Base-by-base conservation (phyloP, 2,113 vertebrate genomes). In the Cololabis saira region DNA sequence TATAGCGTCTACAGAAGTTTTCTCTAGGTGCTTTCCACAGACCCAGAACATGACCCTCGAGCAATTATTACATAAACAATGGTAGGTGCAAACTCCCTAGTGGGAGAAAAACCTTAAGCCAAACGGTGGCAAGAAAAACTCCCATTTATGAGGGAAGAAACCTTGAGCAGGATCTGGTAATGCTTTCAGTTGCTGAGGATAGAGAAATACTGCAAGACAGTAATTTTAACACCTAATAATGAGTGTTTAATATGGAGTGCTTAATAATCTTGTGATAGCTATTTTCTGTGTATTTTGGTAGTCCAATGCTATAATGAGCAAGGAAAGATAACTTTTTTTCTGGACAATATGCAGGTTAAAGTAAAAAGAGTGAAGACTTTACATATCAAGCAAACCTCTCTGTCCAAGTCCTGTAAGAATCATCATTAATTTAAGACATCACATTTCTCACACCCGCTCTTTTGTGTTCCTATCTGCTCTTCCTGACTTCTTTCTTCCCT, bases 351-450 rank as follows among this genome's bases (percentile, higher is more conserved):
- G 17, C 21, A 51, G 22, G 21, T 18, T 12, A 13, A 65, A 54
- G 0, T 53, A 5, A 19, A 3, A 33, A 45, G 22, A 54, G 41
- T 19, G 44, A 43, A 19, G 5, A 18, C 13, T 52, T 15, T 17
- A 45, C 24, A 45, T 24, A 53, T 53, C 27, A 60, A 58, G 43
- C 41, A 52, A 30, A 33, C 50, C 21, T 24, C 10, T 47, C 24
- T 13, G 15, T 59, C 11, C 37, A 60, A n/a, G 4, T 22, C 19
- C 22, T 17, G 14, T n/a, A 6, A 47, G 15, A 60, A 22, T 27
- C 2, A 13, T 47, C 24, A 30, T 45, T 30, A 47, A 60, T 60
- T 60, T 19, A 58, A 22, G 40, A 22, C 15, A 27, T 27, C 24
- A 27, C 24, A 27, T 27, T 27, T 27, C 24, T 5, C 24, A 19